Conservation (phyloP, 2,797 vertebrate species). For the Melanotaenia trifasciata region DNA sequence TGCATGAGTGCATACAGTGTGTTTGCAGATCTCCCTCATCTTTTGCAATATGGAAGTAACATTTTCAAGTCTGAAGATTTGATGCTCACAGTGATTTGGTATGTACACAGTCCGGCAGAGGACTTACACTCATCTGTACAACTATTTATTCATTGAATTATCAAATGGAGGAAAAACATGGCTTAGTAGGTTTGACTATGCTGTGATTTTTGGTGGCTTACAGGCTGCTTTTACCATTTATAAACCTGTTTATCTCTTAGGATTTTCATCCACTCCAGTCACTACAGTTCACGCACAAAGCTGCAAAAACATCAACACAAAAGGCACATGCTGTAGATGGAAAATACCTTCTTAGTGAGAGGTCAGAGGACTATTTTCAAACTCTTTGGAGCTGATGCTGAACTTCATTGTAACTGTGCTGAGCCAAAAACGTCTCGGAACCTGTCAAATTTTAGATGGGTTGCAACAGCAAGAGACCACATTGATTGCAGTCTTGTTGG, state of each 20-base stretch:
- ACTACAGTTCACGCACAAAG: not conserved
- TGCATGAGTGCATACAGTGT: constrained; percentile 3
- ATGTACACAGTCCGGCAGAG: not conserved
- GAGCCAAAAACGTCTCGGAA: not conserved
- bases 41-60: constrained; percentile 7
- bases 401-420: not conserved
- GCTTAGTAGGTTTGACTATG: not conserved
- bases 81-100: not conserved
- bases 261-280: not conserved
- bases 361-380: not conserved
- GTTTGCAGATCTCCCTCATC: constrained; percentile 8
- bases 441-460: not conserved
- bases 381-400: not conserved
- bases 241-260: not conserved
- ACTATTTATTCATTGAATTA: not conserved
- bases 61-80: constrained; percentile 7
- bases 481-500: not conserved
- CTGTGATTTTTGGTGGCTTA: not conserved
- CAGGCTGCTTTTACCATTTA: not conserved
- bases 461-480: not conserved
- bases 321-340: not conserved
- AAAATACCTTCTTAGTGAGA: not conserved
- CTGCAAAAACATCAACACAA: not conserved
- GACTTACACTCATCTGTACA: not conserved
- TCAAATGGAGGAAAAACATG: not conserved